Conservation (phyloP, 2,888 invertebrate species). For the Eumacrocentrus americanus region DNA sequence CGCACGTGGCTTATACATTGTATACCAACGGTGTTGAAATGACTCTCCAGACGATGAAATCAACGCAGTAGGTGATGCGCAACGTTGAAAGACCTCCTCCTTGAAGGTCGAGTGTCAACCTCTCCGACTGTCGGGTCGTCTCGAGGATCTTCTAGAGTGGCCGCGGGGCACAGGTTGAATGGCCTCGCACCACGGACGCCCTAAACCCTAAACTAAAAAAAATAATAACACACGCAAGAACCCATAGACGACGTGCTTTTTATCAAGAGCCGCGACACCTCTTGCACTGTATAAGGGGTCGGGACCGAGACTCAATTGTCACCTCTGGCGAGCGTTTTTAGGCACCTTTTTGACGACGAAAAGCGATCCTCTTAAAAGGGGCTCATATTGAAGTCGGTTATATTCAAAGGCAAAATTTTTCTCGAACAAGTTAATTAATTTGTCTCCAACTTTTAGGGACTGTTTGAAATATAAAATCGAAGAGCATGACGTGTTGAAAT, state of each 20-base stretch:
- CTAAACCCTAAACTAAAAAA: constrained; percentile 23
- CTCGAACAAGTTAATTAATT: no score
- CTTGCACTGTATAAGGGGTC: neutral
- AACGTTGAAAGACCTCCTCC: constrained; percentile 37
- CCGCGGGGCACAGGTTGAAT: constrained; percentile 37
- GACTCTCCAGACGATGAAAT: constrained; percentile 36
- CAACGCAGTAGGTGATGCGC: constrained; percentile 29
- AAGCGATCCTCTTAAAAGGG: no score
- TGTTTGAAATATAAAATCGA: no score
- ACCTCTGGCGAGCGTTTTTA: constrained; percentile 9
- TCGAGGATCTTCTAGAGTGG: constrained; percentile 42
- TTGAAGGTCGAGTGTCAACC: constrained; percentile 50
- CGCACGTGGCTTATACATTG: constrained; percentile 24
- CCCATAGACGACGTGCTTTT: no score
- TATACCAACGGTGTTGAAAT: constrained; percentile 19
- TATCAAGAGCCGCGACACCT: no score
- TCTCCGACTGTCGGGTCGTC: constrained; percentile 43
- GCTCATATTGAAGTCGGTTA: no score
- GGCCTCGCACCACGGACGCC: constrained; percentile 33
- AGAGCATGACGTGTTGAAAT: no score
- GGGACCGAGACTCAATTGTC: constrained; percentile 15
- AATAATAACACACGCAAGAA: neutral
- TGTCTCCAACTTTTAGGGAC: no score
- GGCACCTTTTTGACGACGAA: constrained; percentile 9
- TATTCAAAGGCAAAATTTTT: no score